These are phyloP conservation scores for Platorchestia sp. DNA, from an alignment of 1,140 invertebrate genomes.

Conservation along the genomic window DNA sequence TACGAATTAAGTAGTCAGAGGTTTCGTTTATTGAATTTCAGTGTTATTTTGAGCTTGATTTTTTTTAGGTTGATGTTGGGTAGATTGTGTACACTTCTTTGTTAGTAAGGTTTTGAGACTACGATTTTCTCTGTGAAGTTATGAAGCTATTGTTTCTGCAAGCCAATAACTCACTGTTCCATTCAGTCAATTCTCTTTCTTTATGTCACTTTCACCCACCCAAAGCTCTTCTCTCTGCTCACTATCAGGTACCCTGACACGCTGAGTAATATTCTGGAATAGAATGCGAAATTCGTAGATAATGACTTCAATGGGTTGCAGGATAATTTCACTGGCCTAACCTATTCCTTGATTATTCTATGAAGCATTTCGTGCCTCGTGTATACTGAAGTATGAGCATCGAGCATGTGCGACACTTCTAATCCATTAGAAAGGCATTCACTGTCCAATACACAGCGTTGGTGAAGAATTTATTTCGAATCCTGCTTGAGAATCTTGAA, in stretches of 20 bases:
- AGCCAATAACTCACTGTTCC: too few relatives aligned
- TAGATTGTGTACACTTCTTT: neutral
- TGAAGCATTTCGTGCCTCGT: neutral
- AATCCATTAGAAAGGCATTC: neutral
- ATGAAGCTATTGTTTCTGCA: neutral
- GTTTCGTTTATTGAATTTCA: neutral
- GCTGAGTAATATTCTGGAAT: too few relatives aligned
- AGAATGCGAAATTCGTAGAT: too few relatives aligned
- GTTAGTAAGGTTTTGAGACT: too few relatives aligned
- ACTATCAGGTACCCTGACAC: too few relatives aligned
- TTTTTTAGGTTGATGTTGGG: neutral
- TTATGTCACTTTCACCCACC: too few relatives aligned
- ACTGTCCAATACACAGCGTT: neutral
- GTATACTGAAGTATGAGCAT: neutral
- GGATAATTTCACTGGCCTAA: neutral
- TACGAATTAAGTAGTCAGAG: neutral
- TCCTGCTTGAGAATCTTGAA: neutral
- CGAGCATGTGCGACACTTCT: neutral
- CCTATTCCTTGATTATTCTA: neutral
- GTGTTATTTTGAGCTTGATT: neutral
- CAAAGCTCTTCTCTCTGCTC: too few relatives aligned
- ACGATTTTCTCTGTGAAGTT: too few relatives aligned
- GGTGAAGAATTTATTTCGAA: neutral
- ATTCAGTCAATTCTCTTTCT: too few relatives aligned
- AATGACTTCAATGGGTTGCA: too few relatives aligned